These are phyloP conservation scores for Eretmochelys imbricata DNA, from an alignment of 2,113 vertebrate genomes.

Conservation along the genomic window DNA sequence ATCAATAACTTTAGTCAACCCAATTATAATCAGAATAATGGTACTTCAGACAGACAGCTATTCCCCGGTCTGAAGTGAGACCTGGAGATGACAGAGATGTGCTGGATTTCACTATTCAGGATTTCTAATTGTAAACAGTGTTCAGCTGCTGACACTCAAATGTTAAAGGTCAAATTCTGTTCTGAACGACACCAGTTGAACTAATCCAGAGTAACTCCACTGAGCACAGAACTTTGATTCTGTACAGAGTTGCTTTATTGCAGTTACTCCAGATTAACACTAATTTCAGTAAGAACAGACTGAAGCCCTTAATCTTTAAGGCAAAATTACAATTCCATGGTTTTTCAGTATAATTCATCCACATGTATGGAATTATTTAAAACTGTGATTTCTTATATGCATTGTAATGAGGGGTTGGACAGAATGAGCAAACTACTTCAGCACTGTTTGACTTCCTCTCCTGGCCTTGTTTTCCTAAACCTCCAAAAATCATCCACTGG, in stretches of 20 bases:
- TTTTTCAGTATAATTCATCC: constrained; percentile 48
- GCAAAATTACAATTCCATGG: constrained; percentile 60
- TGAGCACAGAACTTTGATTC: constrained; percentile 46
- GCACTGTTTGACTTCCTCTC: constrained; percentile 39
- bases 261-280: constrained; percentile 49
- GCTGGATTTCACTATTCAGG: neutral
- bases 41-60: constrained; percentile 4
- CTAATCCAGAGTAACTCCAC: neutral
- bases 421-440: constrained; percentile 53
- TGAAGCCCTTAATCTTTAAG: constrained; percentile 60
- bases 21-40: constrained; percentile 8
- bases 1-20: constrained; percentile 1
- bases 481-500: constrained; percentile 31
- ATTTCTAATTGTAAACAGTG: constrained; percentile 24
- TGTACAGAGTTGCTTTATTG: constrained; percentile 25
- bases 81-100: neutral
- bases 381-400: constrained; percentile 49
- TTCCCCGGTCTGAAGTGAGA: neutral
- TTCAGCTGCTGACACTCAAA: constrained; percentile 38
- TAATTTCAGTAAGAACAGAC: constrained; percentile 42
- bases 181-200: constrained; percentile 42
- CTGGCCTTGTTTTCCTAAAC: constrained; percentile 48
- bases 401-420: constrained; percentile 67
- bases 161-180: constrained; percentile 43
- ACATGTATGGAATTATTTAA: constrained; percentile 41